Percentiles rank a stretch among this genome's conserved stretches.
Conservation (phyloP, 2,888 invertebrate genomes). For the Chrysolina haemoptera region DNA sequence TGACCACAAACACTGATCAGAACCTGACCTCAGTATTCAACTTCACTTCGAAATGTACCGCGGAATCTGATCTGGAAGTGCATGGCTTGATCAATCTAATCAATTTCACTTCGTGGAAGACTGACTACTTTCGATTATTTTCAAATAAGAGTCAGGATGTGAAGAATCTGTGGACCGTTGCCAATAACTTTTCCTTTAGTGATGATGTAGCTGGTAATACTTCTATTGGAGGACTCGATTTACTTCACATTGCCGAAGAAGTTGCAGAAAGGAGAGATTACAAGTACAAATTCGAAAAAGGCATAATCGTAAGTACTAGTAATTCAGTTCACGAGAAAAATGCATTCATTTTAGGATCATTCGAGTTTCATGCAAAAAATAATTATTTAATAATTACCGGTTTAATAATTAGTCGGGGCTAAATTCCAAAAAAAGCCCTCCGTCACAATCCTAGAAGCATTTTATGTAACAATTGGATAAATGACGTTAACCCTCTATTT, state of each 20-base stretch:
- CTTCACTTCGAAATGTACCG: constrained; percentile 60
- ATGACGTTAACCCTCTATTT: too few species aligned
- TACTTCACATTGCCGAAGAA: constrained; percentile 59
- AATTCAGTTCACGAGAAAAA: too few species aligned
- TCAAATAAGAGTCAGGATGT: constrained; percentile 67
- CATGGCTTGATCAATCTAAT: constrained; percentile 65
- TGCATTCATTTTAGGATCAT: too few species aligned
- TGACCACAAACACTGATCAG: constrained; percentile 67
- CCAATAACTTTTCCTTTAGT: constrained; percentile 66
- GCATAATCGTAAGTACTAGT: constrained; percentile 60
- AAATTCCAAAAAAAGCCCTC: too few species aligned
- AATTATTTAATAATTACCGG: too few species aligned
- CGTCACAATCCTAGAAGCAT: too few species aligned
- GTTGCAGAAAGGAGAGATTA: constrained; percentile 57
- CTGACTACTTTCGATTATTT: constrained; percentile 63
- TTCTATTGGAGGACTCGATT: constrained; percentile 63
- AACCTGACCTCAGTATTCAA: constrained; percentile 61
- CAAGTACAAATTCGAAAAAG: constrained; percentile 57
- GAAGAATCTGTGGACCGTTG: constrained; percentile 70
- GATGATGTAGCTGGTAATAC: constrained; percentile 57
- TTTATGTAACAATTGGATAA: too few species aligned
- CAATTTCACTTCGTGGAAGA: constrained; percentile 69
- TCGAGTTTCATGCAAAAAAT: too few species aligned
- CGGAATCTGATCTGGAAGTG: constrained; percentile 56
- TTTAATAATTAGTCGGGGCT: too few species aligned